These are phyloP conservation scores for Ginglymostoma cirratum DNA, from an alignment of 2,113 vertebrate species.

Conservation along the genomic window DNA sequence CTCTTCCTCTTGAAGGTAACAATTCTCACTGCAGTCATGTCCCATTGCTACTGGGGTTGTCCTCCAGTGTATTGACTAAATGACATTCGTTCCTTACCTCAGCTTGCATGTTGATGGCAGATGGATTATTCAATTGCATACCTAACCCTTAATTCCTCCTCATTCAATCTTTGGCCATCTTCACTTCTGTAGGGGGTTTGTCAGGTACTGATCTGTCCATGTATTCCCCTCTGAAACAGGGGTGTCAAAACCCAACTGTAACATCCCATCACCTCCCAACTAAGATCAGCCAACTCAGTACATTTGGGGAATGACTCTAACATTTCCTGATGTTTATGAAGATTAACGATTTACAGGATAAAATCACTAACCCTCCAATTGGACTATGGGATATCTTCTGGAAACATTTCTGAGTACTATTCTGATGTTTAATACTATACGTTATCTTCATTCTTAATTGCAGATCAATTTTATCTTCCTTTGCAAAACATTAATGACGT, in stretches of 20 bases:
- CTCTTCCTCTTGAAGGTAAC: neutral
- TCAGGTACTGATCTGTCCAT: neutral
- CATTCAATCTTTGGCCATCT: neutral
- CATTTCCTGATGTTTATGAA: neutral
- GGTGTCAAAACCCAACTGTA: neutral
- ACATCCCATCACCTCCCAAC: neutral
- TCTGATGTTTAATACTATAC: too few species aligned
- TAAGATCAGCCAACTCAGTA: neutral
- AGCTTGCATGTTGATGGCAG: neutral
- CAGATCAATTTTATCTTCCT: constrained; percentile 1
- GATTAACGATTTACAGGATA: neutral
- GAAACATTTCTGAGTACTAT: too few species aligned
- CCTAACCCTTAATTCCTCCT: neutral
- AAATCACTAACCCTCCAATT: neutral
- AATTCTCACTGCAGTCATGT: neutral
- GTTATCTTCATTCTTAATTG: neutral
- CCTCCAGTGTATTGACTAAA: neutral
- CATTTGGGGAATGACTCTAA: neutral
- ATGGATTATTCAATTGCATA: neutral
- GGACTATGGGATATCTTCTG: too few species aligned
- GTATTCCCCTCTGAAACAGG: neutral
- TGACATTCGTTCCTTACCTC: neutral
- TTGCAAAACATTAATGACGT: neutral
- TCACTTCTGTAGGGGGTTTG: neutral
- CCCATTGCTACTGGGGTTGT: neutral